These are phyloP conservation scores for Drosophila percnosoma DNA, from an alignment of 2,888 invertebrate genomes.

Conservation along the genomic window DNA sequence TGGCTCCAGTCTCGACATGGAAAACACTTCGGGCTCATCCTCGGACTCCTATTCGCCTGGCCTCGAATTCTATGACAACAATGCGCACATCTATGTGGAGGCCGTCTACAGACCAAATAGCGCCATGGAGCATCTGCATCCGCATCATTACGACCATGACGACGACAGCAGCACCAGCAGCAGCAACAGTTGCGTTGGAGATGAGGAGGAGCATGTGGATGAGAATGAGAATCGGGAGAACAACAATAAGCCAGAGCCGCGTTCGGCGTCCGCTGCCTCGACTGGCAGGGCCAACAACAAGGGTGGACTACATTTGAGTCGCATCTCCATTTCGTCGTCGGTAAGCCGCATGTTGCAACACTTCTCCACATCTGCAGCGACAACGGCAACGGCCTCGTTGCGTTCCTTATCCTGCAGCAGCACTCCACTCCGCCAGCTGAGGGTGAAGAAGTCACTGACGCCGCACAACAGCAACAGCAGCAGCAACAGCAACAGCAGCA, in stretches of 20 bases:
- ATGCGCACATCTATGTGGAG: slow-evolving; percentile 67
- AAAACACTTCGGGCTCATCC: slow-evolving; percentile 82
- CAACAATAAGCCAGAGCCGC: slow-evolving; percentile 33
- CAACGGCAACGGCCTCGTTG: slow-evolving; percentile 85
- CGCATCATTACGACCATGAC: slow-evolving; percentile 60
- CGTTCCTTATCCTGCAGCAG: slow-evolving; percentile 88
- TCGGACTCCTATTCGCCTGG: slow-evolving; percentile 73
- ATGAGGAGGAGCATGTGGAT: slow-evolving; percentile 42
- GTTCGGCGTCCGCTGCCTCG: slow-evolving; percentile 57
- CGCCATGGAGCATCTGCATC: slow-evolving; percentile 69
- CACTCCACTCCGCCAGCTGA: slow-evolving; percentile 78
- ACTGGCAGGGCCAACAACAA: slow-evolving; percentile 16
- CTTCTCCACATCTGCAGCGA: slow-evolving; percentile 86
- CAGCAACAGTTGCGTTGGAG: slow-evolving; percentile 25
- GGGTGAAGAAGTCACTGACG: slow-evolving; percentile 55
- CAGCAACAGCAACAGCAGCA: slow-evolving; percentile 37
- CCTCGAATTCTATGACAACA: slow-evolving; percentile 71
- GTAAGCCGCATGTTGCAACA: slow-evolving; percentile 90
- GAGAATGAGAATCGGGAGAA: slow-evolving; percentile 51
- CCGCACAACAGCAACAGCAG: slow-evolving; percentile 59
- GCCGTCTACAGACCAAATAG: slow-evolving; percentile 69
- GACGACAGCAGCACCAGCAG: slow-evolving; percentile 36
- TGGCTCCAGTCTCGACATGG: slow-evolving; percentile 81
- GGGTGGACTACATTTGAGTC: slow-evolving; percentile 76
- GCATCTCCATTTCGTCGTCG: slow-evolving; percentile 86